Evolutionary conservation across 2,113 vertebrate genomes (phyloP), one percentile per base, ranked within the genome.

Genomic region (Melanotaenia duboulayi): DNA sequence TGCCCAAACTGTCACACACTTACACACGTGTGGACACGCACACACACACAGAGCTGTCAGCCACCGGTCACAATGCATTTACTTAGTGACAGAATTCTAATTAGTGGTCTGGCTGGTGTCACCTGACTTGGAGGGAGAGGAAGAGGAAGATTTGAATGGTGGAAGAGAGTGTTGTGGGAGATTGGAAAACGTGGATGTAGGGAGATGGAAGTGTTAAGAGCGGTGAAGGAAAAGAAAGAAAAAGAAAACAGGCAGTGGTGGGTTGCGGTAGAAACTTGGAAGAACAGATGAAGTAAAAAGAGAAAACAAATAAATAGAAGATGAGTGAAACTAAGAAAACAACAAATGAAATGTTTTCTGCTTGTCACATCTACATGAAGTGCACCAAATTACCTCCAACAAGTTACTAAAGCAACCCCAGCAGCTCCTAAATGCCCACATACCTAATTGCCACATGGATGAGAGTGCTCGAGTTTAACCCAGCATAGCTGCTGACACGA

Each of bases 1-100:
- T 92, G 90, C 90, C 90, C 89, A 90, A 92, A 90, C 91, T 97
- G 97, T 97, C 96, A 97, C 94, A 90, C 87, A 88, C 85, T 76
- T 77, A 76, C 87, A 85, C 84, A 74, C 62, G 10, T 73, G 37
- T 56, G 74, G 69, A 91, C 90, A 94, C 94, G 90, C 94, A 94
- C 94, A 93, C 93, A 93, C 92, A 83, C 85, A 75, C 79, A 0
- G 73, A 92, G 88, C 94, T 94, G 93, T 99, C 97, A 99, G 93
- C 95, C 94, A 94, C 94, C 96, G 96, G 96, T 96, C 96, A 97
- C 96, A 95, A 96, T 95, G 93, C 96, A 96, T 97, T 97, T 97
- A 98, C 95, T 97, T 95, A 96, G 96, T 97, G 97, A 99, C 97
- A 98, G 96, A 93, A 96, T 97, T 97, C 96, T 99, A 99, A 99